Conservation (phyloP, 2,888 invertebrate genomes). For the Fragum whitleyi region DNA sequence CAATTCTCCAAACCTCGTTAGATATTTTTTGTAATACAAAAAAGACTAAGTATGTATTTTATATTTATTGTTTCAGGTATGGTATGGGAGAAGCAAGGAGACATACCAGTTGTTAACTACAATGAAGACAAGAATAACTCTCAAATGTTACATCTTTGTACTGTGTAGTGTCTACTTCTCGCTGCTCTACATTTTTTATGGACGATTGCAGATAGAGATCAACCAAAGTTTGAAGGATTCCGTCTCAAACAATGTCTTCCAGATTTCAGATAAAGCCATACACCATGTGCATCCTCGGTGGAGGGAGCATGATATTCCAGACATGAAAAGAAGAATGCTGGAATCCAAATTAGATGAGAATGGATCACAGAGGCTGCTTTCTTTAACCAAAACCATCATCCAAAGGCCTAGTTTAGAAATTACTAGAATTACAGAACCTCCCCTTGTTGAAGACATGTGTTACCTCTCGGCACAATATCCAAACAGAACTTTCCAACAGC, state of each 20-base stretch:
- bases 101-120: not conserved
- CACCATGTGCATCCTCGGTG: not conserved
- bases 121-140: slow-evolving; percentile 28
- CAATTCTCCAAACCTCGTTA: too few relatives aligned
- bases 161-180: slow-evolving; percentile 69
- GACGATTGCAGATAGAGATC: slow-evolving; percentile 71
- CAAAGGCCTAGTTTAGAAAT: not conserved
- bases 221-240: slow-evolving; percentile 9
- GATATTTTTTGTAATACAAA: too few relatives aligned
- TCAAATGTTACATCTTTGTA: slow-evolving; percentile 60
- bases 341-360: slow-evolving; percentile 29
- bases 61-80: too few relatives aligned
- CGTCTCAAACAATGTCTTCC: not conserved
- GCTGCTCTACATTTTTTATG: slow-evolving; percentile 71
- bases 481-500: slow-evolving; percentile 63
- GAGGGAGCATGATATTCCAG: slow-evolving; percentile 5
- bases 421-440: not conserved
- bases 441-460: slow-evolving; percentile 34
- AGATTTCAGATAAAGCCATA: not conserved
- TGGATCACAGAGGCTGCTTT: slow-evolving; percentile 5
- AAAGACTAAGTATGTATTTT: too few relatives aligned
- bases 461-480: slow-evolving; percentile 53
- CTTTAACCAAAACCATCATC: not conserved
- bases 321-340: slow-evolving; percentile 34
- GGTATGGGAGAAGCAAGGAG: too few relatives aligned